Conservation (phyloP, 2,113 vertebrate genomes). For the Thalassoma bifasciatum region DNA sequence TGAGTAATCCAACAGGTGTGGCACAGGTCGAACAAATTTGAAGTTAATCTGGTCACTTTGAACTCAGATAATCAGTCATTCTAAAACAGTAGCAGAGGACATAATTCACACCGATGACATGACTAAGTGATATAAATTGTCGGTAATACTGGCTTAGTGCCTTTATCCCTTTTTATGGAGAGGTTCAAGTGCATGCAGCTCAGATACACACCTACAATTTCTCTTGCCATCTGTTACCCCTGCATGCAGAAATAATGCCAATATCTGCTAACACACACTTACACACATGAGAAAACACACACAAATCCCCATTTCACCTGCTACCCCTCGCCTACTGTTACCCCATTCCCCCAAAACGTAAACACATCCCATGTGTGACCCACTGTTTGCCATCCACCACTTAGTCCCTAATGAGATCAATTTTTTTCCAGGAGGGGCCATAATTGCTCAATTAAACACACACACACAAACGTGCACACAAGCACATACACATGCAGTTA, state of each 20-base stretch:
- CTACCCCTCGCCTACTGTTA: conserved; percentile 61
- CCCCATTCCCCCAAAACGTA: conserved; percentile 55
- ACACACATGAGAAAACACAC: conserved; percentile 45
- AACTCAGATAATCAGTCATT: too few species aligned
- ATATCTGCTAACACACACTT: conserved; percentile 27
- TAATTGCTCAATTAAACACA: conserved; percentile 74
- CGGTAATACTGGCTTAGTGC: conserved; percentile 35
- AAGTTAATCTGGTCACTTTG: too few species aligned
- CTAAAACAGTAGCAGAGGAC: neutral
- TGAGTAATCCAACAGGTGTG: too few species aligned
- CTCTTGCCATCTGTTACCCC: conserved; percentile 66
- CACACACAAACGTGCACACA: conserved; percentile 14
- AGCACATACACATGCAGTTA: neutral
- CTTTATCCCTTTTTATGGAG: conserved; percentile 36
- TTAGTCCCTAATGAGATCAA: conserved; percentile 75
- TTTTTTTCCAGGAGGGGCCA: conserved; percentile 55
- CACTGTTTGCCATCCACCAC: conserved; percentile 68
- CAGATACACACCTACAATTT: conserved; percentile 51
- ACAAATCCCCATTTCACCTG: conserved; percentile 52
- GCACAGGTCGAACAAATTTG: too few species aligned
- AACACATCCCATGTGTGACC: conserved; percentile 67
- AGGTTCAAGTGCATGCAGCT: conserved; percentile 40
- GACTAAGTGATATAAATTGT: conserved; percentile 13
- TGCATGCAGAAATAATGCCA: conserved; percentile 50
- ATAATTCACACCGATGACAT: conserved; percentile 14